phyloP scores from a whole-genome alignment of 2,888 invertebrate genomes.

The Caenorhabditis macrosperma region DNA sequence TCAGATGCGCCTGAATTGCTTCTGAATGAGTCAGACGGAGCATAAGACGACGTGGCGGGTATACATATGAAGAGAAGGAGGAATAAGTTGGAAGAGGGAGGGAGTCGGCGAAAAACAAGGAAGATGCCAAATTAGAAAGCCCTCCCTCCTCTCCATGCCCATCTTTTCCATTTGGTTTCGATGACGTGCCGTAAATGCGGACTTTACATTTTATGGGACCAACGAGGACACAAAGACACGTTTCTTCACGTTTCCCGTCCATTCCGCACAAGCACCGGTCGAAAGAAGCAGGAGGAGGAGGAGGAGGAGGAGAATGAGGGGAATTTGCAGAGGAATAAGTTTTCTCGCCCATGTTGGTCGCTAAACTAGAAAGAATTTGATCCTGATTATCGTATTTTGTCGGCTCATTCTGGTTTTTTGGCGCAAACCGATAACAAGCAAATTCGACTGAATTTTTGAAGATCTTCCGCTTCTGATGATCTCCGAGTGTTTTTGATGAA shows the following conservation, averaged over 20 bases:
- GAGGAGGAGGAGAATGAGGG: background rate
- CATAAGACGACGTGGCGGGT: slow-evolving; percentile 29
- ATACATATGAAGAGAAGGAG: slow-evolving; percentile 28
- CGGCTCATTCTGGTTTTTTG: background rate
- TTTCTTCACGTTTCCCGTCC: slow-evolving; percentile 27
- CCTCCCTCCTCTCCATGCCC: slow-evolving; percentile 14
- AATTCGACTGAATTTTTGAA: background rate
- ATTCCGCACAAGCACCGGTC: background rate
- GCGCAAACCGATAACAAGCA: background rate
- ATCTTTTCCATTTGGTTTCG: slow-evolving; percentile 46
- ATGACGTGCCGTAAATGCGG: slow-evolving; percentile 36
- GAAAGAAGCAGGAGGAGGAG: slow-evolving; percentile 7
- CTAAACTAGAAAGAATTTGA: background rate
- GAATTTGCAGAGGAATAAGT: too few relatives aligned
- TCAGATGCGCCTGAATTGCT: slow-evolving; percentile 54
- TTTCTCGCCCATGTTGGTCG: background rate
- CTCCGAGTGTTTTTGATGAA: background rate
- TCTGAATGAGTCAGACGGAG: slow-evolving; percentile 45
- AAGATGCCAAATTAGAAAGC: slow-evolving; percentile 53
- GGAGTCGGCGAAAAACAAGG: slow-evolving; percentile 47
- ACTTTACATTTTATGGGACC: slow-evolving; percentile 43
- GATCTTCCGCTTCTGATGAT: background rate
- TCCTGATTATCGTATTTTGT: slow-evolving; percentile 2
- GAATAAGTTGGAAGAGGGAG: slow-evolving; percentile 33
- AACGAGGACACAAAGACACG: slow-evolving; percentile 17